Conservation (phyloP, 2,797 vertebrate genomes). For the Pampus argenteus region DNA sequence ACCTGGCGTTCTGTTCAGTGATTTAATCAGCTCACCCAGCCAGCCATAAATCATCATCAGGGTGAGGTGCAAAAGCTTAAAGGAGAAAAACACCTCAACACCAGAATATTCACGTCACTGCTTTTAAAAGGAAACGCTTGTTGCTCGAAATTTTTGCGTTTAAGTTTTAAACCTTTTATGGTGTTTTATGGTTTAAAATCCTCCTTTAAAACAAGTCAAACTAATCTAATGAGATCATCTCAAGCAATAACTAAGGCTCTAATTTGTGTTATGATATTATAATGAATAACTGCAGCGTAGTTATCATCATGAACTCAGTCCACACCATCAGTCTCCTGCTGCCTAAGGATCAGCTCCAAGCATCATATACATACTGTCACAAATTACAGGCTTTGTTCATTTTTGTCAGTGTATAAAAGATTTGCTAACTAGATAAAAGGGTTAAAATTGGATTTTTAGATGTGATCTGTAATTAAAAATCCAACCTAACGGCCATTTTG, state of each 20-base stretch:
- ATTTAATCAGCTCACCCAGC: slow-evolving; percentile 76
- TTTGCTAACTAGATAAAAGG: slow-evolving; percentile 1
- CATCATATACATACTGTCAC: not conserved
- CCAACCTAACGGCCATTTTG: slow-evolving; percentile 17
- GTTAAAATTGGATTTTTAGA: slow-evolving; percentile 35
- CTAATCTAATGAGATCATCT: no score
- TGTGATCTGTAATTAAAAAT: slow-evolving; percentile 47
- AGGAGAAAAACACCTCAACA: slow-evolving; percentile 61
- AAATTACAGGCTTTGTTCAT: slow-evolving; percentile 34
- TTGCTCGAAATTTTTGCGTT: slow-evolving; percentile 38
- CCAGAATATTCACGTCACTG: slow-evolving; percentile 30
- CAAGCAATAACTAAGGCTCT: not conserved
- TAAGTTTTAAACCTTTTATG: slow-evolving; percentile 21
- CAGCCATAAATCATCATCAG: slow-evolving; percentile 79
- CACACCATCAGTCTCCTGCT: not conserved
- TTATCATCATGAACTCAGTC: slow-evolving; percentile 1
- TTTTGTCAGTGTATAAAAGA: slow-evolving; percentile 22
- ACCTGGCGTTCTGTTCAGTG: slow-evolving; percentile 74
- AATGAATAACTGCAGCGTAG: not conserved
- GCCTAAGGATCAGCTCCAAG: slow-evolving; percentile 13
- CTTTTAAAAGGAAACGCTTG: slow-evolving; percentile 32
- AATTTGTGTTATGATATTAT: not conserved
- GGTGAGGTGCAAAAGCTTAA: slow-evolving; percentile 55
- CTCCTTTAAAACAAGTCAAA: not conserved
- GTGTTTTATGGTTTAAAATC: not conserved